Evolutionary conservation across 2,888 invertebrate genomes (phyloP), one percentile per base, ranked within the genome.

Genomic region (Eupeodes luniger): DNA sequence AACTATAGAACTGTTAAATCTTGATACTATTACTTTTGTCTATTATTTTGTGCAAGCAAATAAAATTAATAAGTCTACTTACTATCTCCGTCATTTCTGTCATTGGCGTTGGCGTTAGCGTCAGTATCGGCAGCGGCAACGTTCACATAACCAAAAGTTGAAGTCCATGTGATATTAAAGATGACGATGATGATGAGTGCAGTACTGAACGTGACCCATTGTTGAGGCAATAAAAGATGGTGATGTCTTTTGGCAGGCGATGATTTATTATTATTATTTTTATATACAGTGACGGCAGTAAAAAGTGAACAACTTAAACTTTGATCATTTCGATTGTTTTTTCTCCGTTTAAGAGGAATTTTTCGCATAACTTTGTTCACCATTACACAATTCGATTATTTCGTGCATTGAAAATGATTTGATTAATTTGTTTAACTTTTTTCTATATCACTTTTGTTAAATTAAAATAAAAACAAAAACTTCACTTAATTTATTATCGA

Each of bases 281-380:
- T 27, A 59, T 53, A 51, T 9, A 81, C 84, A 84, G 76, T 70
- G 55, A 61, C 44, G 74, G 64, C 74, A 59, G 76, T 55, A 81
- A 74, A 44, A 74, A 62, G 44, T 84, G 87, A 76, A 80, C 87
- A 80, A 53, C 66, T 67, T 47, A 64, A 55, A 75, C 66, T 51
- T 27, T 59, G 78, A 83, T 70, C 69, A 12, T 34, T 61, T 69
- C 55, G 72, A 87, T 70, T 74, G 80, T 66, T 83, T 76, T 87
- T 84, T 84, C 84, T 87, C 87, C 87, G 72, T 74, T 80, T 84
- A 84, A 87, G 80, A 84, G 87, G 84, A 80, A 84, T 77, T 76
- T 76, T 84, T 84, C 53, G 87, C 87, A 84, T 77, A 64, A 70
- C 76, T 87, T 87, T 84, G 84, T 87, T 81, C 87, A 87, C 87